Evolutionary conservation across 2,113 vertebrate genomes (phyloP).

Genomic region (Emberiza fucata): DNA sequence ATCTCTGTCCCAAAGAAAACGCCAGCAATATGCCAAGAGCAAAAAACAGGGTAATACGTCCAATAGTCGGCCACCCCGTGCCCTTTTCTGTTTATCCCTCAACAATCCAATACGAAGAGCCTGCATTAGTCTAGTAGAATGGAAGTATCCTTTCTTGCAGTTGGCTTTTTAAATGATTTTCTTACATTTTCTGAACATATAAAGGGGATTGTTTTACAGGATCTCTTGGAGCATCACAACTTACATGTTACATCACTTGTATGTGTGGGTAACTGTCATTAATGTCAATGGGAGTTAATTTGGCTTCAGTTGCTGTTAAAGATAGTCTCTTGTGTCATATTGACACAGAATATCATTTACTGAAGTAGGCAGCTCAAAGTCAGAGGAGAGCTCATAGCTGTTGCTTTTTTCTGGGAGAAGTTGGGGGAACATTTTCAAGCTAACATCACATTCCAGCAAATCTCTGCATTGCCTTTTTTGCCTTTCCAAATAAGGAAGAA

Average conservation of each 20-base stretch:
- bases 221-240: neutral
- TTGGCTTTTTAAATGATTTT: neutral
- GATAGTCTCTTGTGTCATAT: neutral
- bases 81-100: slow-evolving; percentile 97
- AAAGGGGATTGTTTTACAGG: neutral
- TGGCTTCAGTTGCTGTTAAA: neutral
- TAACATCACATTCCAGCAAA: neutral
- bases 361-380: neutral
- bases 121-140: slow-evolving; percentile 99
- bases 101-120: slow-evolving; percentile 98
- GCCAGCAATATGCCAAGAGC: slow-evolving; percentile 99
- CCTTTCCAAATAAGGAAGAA: neutral
- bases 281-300: neutral
- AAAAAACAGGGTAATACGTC: slow-evolving; percentile 96
- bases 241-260: neutral
- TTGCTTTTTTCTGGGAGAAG: neutral
- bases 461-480: neutral
- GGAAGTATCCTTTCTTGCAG: slow-evolving; percentile 93
- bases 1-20: slow-evolving; percentile 97
- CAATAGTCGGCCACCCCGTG: slow-evolving; percentile 92
- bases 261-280: neutral
- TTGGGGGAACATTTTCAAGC: neutral
- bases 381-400: neutral
- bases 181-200: neutral
- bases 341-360: slow-evolving; percentile 1